These are phyloP conservation scores for Avahi laniger DNA, from an alignment of 2,797 vertebrate genomes.

Conservation along the genomic window DNA sequence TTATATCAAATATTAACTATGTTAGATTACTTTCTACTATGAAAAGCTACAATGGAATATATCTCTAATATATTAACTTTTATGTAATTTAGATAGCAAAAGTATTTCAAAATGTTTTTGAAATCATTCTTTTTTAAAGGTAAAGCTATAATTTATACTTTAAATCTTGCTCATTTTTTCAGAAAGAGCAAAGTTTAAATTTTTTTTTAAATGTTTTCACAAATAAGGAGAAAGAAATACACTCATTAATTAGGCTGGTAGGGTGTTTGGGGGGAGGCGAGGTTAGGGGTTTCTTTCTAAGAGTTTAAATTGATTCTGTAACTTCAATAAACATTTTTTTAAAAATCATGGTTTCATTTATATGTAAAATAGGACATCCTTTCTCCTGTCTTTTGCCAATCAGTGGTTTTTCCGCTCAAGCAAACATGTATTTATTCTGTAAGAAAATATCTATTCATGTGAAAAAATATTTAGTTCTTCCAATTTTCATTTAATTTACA, in stretches of 20 bases:
- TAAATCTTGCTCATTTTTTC: not conserved
- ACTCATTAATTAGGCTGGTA: conserved; percentile 60
- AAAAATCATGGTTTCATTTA: conserved; percentile 77
- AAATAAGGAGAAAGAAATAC: not conserved
- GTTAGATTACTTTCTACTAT: not conserved
- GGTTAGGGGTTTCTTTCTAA: not conserved
- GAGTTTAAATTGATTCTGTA: conserved; percentile 56
- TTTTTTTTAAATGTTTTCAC: not conserved
- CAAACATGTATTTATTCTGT: conserved; percentile 78
- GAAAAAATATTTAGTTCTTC: conserved; percentile 80
- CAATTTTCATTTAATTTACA: conserved; percentile 84
- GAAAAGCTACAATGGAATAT: not conserved
- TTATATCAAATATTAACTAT: not conserved
- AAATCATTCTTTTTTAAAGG: not conserved
- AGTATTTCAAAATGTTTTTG: not conserved
- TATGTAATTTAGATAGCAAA: not conserved
- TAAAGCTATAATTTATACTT: not conserved
- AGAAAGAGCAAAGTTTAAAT: not conserved
- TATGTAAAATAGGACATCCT: conserved; percentile 80
- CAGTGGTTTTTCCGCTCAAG: conserved; percentile 79
- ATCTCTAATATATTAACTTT: not conserved
- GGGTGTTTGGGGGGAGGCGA: not conserved
- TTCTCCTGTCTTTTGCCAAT: conserved; percentile 78
- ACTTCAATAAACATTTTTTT: conserved; percentile 60
- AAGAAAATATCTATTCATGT: conserved; percentile 80